Conservation (phyloP, 2,113 vertebrate species). For the Chionis minor region DNA sequence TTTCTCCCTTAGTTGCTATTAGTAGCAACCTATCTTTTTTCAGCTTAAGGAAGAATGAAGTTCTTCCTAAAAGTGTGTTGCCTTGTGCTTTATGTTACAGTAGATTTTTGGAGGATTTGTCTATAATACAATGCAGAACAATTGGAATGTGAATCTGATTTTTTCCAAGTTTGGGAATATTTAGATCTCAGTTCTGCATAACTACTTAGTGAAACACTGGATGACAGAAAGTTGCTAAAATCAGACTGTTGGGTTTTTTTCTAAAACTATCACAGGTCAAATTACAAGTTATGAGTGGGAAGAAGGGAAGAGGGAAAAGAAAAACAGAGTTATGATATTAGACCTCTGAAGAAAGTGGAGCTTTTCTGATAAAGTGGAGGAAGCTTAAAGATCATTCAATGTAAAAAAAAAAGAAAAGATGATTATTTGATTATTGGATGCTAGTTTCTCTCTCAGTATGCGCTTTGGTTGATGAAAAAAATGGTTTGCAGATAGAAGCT, state of each 20-base stretch:
- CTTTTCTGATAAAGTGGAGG: neutral
- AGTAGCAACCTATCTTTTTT: neutral
- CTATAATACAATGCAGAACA: neutral
- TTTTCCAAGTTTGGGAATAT: neutral
- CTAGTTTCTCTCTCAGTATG: neutral
- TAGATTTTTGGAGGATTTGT: neutral
- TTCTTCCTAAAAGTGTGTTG: neutral
- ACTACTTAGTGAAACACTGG: neutral
- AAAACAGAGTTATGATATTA: neutral
- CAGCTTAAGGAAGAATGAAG: neutral
- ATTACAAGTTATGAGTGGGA: constrained; percentile 19
- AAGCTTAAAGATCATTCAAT: neutral
- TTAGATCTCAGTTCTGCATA: neutral
- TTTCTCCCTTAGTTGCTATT: neutral
- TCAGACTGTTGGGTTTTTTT: neutral
- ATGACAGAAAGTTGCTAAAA: constrained; percentile 27
- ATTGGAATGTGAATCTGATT: neutral
- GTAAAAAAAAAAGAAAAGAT: neutral
- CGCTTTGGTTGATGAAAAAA: neutral
- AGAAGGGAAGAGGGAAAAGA: neutral
- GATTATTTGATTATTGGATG: neutral
- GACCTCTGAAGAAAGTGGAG: neutral
- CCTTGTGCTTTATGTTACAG: neutral
- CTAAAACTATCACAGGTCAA: constrained; percentile 1
- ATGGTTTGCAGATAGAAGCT: neutral